phyloP scores from a whole-genome alignment of 1,140 invertebrate species.

The Drosophila trapezifrons region DNA sequence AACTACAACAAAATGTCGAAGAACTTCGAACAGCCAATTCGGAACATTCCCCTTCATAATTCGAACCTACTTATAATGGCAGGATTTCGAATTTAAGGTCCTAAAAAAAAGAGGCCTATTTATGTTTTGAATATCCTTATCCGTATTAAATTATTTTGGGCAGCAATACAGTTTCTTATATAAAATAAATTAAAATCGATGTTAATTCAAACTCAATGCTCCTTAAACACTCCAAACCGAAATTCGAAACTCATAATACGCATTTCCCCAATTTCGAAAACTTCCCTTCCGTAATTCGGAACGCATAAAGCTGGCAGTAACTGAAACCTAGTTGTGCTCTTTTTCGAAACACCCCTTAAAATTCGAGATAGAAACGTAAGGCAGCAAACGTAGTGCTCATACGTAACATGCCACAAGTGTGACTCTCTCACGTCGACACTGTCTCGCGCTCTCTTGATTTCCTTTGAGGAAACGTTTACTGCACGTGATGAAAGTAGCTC shows the following conservation, averaged over 20 bases:
- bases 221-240: no score
- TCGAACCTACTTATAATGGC: background rate
- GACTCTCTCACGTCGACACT: constrained; percentile 37
- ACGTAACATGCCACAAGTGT: constrained; percentile 74
- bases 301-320: background rate
- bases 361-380: constrained; percentile 27
- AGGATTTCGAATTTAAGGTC: background rate
- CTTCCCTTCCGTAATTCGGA: constrained; percentile 23
- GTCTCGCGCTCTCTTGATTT: constrained; percentile 13
- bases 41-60: constrained; percentile 24
- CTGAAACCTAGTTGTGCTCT: background rate
- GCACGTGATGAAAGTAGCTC: constrained; percentile 73
- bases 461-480: constrained; percentile 54
- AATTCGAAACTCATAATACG: background rate
- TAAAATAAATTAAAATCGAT: no score
- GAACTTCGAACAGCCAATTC: constrained; percentile 4
- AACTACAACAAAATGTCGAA: background rate
- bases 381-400: constrained; percentile 21
- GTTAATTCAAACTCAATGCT: no score
- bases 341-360: constrained; percentile 24
- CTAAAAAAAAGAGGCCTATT: background rate
- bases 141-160: no score
- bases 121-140: background rate
- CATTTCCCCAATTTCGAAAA: constrained; percentile 6
- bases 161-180: no score